Evolutionary conservation across 1,140 invertebrate genomes (phyloP), one percentile per base, ranked within the genome.

Genomic region (Forficula auricularia): DNA sequence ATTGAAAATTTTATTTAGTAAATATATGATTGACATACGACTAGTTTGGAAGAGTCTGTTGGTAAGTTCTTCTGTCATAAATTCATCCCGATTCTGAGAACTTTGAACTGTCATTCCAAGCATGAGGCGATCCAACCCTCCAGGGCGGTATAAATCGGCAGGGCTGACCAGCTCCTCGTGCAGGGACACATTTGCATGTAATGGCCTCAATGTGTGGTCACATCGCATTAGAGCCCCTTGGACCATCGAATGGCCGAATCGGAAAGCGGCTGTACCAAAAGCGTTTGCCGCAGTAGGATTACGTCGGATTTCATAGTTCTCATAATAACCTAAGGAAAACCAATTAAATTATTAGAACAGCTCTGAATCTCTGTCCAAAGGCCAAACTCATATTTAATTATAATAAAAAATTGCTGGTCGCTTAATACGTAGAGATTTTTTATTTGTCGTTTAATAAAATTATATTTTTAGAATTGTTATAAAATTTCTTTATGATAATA

Each of bases 21-120:
- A 9, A 32, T 9, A 9, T 9, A 9, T 32, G 45, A 10, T 51
- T 42, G 20, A 44, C 41, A 55, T 51, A 54, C 67, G 59, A 14
- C 64, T 57, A 10, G 77, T 80, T 65, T 88, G 82, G 54, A 91
- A 92, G 0, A 91, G 62, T 57, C 85, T 85, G 56, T 88, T 84
- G 1, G 86, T 89, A 12, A 91, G 63, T 57, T 91, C 81, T 14
- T 72, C 67, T 0, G 73, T 78, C 22, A 89, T 79, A 53, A 81
- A 85, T 53, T 86, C 80, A 56, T 90, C 84, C 10, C 83, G 67
- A 45, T 72, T 75, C 45, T 87, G 80, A 0, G 80, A 72, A 4
- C 73, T 71, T 52, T 89, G 82, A 55, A 79, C 77, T 14, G 73
- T 64, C 57, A 90, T 62, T 2, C 82, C 84, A 0, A 87, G 60